Evolutionary conservation across 2,888 invertebrate genomes (phyloP).

Genomic region (Polyommatus iphigenia): DNA sequence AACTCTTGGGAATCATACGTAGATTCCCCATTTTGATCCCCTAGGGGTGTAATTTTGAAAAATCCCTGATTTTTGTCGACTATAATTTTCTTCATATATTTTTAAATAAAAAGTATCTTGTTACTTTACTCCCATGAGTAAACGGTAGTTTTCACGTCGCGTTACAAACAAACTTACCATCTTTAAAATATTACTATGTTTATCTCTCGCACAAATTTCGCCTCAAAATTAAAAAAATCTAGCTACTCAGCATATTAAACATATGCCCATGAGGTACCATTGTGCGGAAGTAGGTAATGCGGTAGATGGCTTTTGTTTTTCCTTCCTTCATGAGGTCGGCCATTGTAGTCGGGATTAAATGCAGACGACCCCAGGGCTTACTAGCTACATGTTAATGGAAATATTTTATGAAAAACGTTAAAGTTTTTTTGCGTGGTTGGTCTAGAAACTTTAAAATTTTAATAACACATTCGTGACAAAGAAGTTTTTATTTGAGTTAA

Average conservation of each 20-base stretch:
- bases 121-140: too few species aligned
- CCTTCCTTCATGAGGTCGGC: neutral
- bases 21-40: too few species aligned
- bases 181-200: neutral
- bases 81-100: too few species aligned
- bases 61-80: too few species aligned
- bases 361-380: neutral
- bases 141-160: neutral
- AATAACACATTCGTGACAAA: too few species aligned
- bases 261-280: neutral
- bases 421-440: neutral
- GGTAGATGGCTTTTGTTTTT: neutral
- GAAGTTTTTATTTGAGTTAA: too few species aligned
- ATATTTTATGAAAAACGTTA: conserved; percentile 6
- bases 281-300: conserved; percentile 13
- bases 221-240: neutral
- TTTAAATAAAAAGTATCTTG: too few species aligned
- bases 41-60: too few species aligned
- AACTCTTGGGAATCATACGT: too few species aligned
- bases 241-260: neutral
- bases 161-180: neutral
- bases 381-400: neutral
- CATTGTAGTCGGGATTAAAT: conserved; percentile 10
- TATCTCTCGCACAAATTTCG: neutral
- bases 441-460: neutral